phyloP scores from a whole-genome alignment of 2,797 vertebrate species.

The Pantherophis alleghaniensis region DNA sequence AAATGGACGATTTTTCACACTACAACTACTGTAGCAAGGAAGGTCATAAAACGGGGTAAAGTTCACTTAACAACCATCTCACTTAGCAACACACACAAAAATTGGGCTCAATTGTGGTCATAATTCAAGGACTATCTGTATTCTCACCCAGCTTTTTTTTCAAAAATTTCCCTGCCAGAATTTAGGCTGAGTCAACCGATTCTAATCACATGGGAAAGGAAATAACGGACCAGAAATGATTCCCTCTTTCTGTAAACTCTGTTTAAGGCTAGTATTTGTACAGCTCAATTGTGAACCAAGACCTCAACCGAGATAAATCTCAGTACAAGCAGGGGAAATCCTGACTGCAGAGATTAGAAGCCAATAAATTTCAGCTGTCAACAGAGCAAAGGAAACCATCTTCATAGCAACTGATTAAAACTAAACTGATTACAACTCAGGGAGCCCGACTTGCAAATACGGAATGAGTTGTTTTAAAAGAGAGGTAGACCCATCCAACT shows the following conservation, averaged over 20 bases:
- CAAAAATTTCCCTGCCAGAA: not conserved
- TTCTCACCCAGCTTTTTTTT: not conserved
- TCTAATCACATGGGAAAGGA: not conserved
- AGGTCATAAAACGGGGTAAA: not conserved
- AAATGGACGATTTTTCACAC: no score
- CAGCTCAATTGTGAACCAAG: not conserved
- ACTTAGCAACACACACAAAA: not conserved
- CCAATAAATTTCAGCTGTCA: not conserved
- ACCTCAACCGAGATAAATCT: not conserved
- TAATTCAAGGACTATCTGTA: not conserved
- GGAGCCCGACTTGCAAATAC: rapidly evolving
- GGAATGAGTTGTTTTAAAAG: not conserved
- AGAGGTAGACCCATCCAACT: not conserved
- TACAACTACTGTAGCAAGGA: not conserved
- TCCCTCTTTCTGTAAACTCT: not conserved
- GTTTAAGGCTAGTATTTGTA: not conserved
- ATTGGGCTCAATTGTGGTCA: not conserved
- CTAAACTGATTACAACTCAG: not conserved
- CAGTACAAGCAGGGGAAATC: not conserved
- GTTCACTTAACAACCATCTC: not conserved
- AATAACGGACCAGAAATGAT: no score
- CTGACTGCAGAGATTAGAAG: not conserved
- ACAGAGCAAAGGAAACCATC: not conserved
- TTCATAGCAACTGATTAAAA: not conserved
- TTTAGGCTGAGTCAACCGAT: not conserved